Evolutionary conservation across 2,113 vertebrate species (phyloP).

Genomic region (Falco punctatus): DNA sequence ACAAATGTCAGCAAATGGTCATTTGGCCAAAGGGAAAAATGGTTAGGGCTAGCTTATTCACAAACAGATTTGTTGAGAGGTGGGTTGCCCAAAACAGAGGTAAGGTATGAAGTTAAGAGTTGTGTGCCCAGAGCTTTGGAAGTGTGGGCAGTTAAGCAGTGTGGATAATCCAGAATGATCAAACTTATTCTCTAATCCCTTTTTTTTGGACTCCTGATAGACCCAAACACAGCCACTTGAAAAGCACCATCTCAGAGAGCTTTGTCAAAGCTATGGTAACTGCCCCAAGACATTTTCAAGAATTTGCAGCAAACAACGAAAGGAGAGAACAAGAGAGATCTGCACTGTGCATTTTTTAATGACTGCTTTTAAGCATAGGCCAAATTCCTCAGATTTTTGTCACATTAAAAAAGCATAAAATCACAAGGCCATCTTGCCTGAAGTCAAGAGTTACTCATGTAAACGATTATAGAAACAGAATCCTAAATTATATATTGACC

Average conservation of each 20-base stretch:
- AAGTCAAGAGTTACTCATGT: background rate
- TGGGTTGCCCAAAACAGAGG: background rate
- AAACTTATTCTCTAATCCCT: background rate
- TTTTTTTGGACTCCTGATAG: background rate
- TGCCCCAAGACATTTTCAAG: background rate
- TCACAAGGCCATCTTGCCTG: background rate
- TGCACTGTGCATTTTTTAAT: background rate
- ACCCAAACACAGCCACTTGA: background rate
- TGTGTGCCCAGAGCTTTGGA: background rate
- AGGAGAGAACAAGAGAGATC: too few relatives aligned
- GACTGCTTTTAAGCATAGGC: background rate
- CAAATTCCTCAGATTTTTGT: background rate
- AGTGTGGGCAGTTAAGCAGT: background rate
- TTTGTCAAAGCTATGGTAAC: background rate
- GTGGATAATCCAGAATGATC: background rate
- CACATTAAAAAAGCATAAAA: background rate
- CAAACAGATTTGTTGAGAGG: background rate
- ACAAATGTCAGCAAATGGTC: background rate
- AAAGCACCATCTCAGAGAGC: background rate
- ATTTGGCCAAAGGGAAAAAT: background rate
- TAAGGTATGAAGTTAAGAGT: background rate
- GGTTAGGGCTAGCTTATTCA: background rate
- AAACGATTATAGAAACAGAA: constrained; percentile 2
- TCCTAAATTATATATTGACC: constrained; percentile 32
- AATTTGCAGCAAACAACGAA: background rate